phyloP scores from a whole-genome alignment of 2,113 vertebrate genomes.

The Scolopax mira region DNA sequence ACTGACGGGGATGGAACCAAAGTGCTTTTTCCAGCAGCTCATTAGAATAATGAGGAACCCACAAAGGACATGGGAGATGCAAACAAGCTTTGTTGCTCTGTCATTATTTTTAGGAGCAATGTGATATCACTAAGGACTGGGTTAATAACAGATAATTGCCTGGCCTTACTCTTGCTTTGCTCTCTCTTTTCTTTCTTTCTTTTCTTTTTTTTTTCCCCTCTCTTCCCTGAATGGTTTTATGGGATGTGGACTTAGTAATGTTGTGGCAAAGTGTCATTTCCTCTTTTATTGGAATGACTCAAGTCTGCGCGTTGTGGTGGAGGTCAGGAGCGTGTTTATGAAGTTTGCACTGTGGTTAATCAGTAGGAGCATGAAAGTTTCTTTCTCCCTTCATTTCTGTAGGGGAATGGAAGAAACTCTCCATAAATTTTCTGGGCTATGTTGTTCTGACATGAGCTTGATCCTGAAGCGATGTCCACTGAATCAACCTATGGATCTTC shows the following conservation, averaged over 20 bases:
- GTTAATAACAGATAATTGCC: constrained; percentile 59
- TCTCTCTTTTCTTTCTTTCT: background rate
- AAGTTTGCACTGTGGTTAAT: constrained; percentile 72
- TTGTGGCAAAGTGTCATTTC: constrained; percentile 69
- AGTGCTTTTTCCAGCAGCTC: constrained; percentile 32
- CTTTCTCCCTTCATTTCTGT: background rate
- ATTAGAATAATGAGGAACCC: constrained; percentile 43
- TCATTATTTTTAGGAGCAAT: constrained; percentile 56
- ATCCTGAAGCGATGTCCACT: background rate
- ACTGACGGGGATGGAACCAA: background rate
- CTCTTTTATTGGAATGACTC: constrained; percentile 66
- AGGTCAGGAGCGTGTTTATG: constrained; percentile 61
- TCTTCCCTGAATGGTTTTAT: constrained; percentile 54
- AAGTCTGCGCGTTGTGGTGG: background rate
- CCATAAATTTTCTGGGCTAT: background rate
- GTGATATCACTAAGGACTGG: background rate
- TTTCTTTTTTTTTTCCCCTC: background rate
- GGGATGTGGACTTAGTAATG: constrained; percentile 66
- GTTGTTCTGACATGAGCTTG: background rate
- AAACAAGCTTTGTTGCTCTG: constrained; percentile 54
- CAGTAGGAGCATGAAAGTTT: constrained; percentile 50
- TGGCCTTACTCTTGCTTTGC: constrained; percentile 33
- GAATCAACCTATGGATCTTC: background rate
- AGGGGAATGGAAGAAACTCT: background rate
- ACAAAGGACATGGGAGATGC: background rate